Base-by-base conservation (phyloP, 2,113 vertebrate genomes). In the Phylloscopus whistleri region DNA sequence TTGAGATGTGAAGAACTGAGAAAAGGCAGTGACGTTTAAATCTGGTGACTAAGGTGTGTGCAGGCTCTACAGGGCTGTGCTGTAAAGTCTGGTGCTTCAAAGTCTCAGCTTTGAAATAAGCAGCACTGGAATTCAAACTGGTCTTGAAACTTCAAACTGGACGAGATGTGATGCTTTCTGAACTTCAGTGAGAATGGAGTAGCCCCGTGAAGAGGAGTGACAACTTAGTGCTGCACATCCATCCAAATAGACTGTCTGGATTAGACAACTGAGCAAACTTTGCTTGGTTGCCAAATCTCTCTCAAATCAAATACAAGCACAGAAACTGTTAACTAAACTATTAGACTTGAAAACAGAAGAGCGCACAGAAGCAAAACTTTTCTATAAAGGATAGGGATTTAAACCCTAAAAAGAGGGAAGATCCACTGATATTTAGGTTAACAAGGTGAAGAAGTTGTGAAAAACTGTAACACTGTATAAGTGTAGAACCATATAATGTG, bases 111-210 rank as follows among this genome's bases (percentile, higher is more conserved):
- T 94, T 89, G 78, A 95, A 96, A 94, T 67, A 85, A 68, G 84
- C 94, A 95, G 94, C 87, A 23, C 66, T 95, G 96, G 94, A 96
- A 97, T 97, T 94, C 85, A 91, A 39, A n/a, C 64, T 89, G 84
- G 82, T 52, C 66, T 92, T n/a, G n/a, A n/a, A n/a, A n/a, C n/a
- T n/a, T n/a, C n/a, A n/a, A n/a, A n/a, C n/a, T 72, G 84, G 58
- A 75, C 86, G 91, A 93, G 91, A 84, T 84, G 49, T 37, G 31
- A 33, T 91, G 70, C 62, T 83, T 93, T 90, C 80, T 76, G 52
- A 89, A 28, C 28, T 78, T 44, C 69, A 69, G 77, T n/a, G 27
- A 95, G 84, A 90, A 93, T 90, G 80, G 75, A 95, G 66, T 56
- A 77, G 68, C 39, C 44, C 64, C 23, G 1, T n/a, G 64, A 83